Percentiles rank a stretch among this genome's conserved stretches.
Evolutionary conservation across 2,113 vertebrate species (phyloP).

Genomic region (Marmota flaviventris): DNA sequence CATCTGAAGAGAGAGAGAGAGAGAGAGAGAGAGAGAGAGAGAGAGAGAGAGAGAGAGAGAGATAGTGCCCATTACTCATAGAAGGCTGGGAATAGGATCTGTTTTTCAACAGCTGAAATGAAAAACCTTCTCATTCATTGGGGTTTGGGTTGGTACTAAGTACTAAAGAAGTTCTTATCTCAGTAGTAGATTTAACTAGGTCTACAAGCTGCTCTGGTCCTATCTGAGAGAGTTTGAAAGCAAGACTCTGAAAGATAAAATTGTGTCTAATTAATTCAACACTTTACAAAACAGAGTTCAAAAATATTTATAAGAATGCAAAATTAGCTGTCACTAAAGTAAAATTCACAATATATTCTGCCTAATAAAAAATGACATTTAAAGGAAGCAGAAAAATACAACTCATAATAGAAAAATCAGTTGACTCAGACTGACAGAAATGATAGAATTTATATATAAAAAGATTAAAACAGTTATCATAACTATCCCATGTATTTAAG

Average conservation of each 20-base stretch:
- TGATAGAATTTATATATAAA: background rate
- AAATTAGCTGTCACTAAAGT: background rate
- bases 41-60: background rate
- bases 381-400: background rate
- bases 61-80: background rate
- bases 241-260: background rate
- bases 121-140: background rate
- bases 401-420: background rate
- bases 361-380: background rate
- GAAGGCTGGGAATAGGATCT: background rate
- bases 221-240: background rate
- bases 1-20: background rate
- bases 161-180: background rate
- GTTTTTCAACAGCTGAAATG: background rate
- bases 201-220: background rate
- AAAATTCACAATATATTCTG: constrained; percentile 12
- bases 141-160: background rate
- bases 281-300: background rate
- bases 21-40: background rate
- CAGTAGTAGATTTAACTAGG: background rate
- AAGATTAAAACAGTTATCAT: background rate
- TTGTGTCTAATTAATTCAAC: background rate
- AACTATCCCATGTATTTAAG: background rate
- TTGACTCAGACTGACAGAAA: background rate
- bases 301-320: background rate